Base-by-base conservation (phyloP, 1,140 invertebrate genomes). In the Druon quercuslanigerum region DNA sequence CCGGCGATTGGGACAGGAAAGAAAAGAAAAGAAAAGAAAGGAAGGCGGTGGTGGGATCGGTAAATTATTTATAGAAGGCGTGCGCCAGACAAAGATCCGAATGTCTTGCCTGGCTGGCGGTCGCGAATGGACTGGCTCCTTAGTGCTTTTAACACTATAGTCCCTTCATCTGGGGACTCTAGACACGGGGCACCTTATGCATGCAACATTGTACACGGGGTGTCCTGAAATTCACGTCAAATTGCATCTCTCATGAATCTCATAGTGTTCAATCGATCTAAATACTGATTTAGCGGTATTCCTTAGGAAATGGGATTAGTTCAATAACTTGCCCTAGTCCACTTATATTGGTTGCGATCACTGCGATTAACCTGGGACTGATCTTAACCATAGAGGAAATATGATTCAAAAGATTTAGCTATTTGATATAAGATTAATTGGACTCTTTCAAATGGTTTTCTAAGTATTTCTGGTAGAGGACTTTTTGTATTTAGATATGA, bases 101-200 rank as follows among this genome's bases (percentile, higher is more conserved):
- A 80, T 84, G 85, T 86, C 82, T 81, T 85, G 85, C 85, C 82
- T 79, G 87, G 82, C 73, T 88, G 86, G 79, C 87, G 85, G 86
- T 84, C 87, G 86, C 87, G 86, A 87, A 85, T 88, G 82, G 78
- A 89, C 88, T 89, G 87, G 82, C 82, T 85, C 73, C 80, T 81
- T 81, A 72, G 72, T 82, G 73, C 78, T 88, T 87, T 85, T 19
- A 87, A 85, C 86, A 82, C 80, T 83, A 78, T 80, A 84, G 80
- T 82, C 78, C 73, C 77, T 81, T 84, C 78, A 83, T 79, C 72
- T 77, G 77, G 77, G 74, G 85, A 86, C 82, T 86, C 82, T 83
- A 84, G 82, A 82, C 73, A 76, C 70, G 73, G 82, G 78, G 71
- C 79, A 77, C 79, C 78, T 83, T 79, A 83, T 82, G 76, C 75